Evolutionary conservation across 1,140 invertebrate genomes (phyloP), one percentile per base, ranked within the genome.

Genomic region (Drosophila lacteicornis): DNA sequence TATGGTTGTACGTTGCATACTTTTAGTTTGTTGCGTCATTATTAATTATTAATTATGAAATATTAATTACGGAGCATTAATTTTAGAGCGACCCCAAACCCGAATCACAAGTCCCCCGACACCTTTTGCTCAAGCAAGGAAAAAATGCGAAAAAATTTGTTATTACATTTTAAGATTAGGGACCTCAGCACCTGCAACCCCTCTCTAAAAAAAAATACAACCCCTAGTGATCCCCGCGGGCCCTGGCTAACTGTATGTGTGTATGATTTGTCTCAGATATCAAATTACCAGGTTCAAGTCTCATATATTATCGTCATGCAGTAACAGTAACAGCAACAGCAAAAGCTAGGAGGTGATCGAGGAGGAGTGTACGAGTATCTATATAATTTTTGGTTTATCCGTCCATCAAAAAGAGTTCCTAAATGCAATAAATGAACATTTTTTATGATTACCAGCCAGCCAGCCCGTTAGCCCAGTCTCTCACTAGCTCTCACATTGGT

Each of bases 391-490:
- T 83, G 57, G 63, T 81, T 91, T 91, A 91, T 91, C 87, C 87
- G 87, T 91, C 87, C 87, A 91, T 87, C 80, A 83, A 91, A 79
- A 71, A 87, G 81, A 91, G 87, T 91, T 91, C 87, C 87, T 91
- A 91, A 81, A 87, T 81, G 77, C 84, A 88, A 90, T 90, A 90
- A 87, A 87, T 80, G 68, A 87, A 78, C 55, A 84, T 84, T 77
- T 69, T 83, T 83, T 88, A 80, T 66, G 69, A 78, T 84, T 80
- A 78, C 50, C 68, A 85, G 61, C 74, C 82, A 90, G 74, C 49
- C 68, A 73, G 76, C 66, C 58, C 50, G 69, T 69, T 51, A 43
- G 43, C 45, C 67, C 36, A 0, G 19, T 33, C 6, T 19, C 7
- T 19, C 27, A 40, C 47, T 22, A 30, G 30, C 42, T 25, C 30